A percentile compares a stretch with the other conserved stretches of the same genome.
Evolutionary conservation across 2,113 vertebrate genomes (phyloP).

Genomic region (Alouatta palliata): DNA sequence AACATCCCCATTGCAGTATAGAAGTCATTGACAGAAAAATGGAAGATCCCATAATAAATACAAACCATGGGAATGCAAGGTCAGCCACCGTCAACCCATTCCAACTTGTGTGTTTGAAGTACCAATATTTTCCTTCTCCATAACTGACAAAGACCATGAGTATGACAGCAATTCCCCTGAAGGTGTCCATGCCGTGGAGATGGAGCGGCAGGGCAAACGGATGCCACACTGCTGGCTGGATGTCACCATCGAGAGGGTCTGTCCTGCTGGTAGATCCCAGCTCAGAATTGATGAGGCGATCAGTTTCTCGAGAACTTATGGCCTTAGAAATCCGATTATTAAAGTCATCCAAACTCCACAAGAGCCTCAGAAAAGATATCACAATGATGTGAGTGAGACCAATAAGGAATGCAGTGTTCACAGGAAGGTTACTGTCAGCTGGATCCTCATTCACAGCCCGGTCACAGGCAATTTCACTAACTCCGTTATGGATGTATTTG

Average conservation of each 20-base stretch:
- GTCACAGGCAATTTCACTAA: conserved; percentile 83
- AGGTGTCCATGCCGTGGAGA: conserved; percentile 94
- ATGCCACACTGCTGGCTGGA: conserved; percentile 63
- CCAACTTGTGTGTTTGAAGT: too few species aligned
- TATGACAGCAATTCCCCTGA: conserved; percentile 87
- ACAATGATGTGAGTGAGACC: too few species aligned
- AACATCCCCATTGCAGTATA: conserved; percentile 85
- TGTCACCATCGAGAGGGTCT: conserved; percentile 79
- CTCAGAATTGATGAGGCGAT: conserved; percentile 96
- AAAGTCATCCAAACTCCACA: conserved; percentile 87
- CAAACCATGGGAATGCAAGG: conserved; percentile 86
- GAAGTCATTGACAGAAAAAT: conserved; percentile 89
- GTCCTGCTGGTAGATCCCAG: conserved; percentile 89
- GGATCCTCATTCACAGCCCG: conserved; percentile 87
- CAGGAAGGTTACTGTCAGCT: conserved; percentile 90
- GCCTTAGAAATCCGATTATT: conserved; percentile 87
- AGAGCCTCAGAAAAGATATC: too few species aligned
- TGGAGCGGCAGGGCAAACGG: conserved; percentile 73
- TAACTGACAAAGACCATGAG: too few species aligned
- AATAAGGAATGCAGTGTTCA: conserved; percentile 72
- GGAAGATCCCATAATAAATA: conserved; percentile 99
- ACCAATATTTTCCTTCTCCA: too few species aligned
- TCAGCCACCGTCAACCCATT: too few species aligned
- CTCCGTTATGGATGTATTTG: conserved; percentile 79
- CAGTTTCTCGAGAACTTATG: conserved; percentile 90